phyloP scores from a whole-genome alignment of 2,888 invertebrate species.

The Parnassius glacialis region DNA sequence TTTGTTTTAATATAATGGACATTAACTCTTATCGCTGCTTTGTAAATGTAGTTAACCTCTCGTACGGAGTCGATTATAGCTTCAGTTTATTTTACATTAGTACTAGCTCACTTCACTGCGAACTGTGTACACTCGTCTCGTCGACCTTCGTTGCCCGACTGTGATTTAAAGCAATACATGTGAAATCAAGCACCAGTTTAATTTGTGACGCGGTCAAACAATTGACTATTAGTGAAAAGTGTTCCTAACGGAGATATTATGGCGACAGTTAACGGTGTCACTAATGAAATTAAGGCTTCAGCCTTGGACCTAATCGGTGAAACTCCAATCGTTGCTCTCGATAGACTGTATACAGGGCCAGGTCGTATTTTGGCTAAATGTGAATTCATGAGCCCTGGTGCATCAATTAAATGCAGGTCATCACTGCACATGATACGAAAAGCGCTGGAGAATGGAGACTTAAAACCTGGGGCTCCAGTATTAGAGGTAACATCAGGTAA shows the following conservation, averaged over 20 bases:
- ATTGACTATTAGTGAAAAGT: constrained; percentile 7
- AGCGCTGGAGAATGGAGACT: constrained; percentile 51
- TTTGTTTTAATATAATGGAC: constrained; percentile 2
- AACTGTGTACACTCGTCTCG: constrained; percentile 18
- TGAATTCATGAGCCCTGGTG: constrained; percentile 75
- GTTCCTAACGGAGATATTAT: background rate
- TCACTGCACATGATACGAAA: constrained; percentile 63
- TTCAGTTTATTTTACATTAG: constrained; percentile 12
- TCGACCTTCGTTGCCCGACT: constrained; percentile 17
- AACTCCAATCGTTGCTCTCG: constrained; percentile 70
- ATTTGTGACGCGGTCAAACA: constrained; percentile 10
- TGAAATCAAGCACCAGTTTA: constrained; percentile 10
- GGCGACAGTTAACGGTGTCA: constrained; percentile 30
- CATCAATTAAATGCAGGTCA: constrained; percentile 70
- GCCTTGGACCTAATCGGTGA: constrained; percentile 71
- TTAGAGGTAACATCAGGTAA: constrained; percentile 72
- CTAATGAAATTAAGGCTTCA: constrained; percentile 64
- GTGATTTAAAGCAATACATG: constrained; percentile 18
- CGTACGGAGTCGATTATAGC: constrained; percentile 4
- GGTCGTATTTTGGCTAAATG: constrained; percentile 71
- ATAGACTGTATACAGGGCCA: constrained; percentile 64
- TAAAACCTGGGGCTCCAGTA: constrained; percentile 60
- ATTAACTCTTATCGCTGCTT: constrained; percentile 13
- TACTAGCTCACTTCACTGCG: background rate
- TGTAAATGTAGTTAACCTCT: constrained; percentile 9